Evolutionary conservation across 2,113 vertebrate species (phyloP), one percentile per base, ranked within the genome.

Genomic region (Pagrus major): DNA sequence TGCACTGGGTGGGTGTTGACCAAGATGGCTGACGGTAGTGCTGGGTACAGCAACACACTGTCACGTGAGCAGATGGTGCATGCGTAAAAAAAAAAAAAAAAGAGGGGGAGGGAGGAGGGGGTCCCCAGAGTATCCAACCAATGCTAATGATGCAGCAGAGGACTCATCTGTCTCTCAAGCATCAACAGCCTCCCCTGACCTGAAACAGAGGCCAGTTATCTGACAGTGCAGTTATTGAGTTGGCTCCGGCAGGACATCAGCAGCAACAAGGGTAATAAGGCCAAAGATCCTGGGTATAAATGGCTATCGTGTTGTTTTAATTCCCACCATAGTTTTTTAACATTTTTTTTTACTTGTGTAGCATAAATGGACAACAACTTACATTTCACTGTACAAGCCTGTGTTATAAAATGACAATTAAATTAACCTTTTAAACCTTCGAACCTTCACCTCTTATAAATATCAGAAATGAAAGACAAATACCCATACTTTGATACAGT

Each of bases 1-100:
- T 91, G 91, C 95, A 95, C 95, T 94, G 96, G 96, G 96, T 96
- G 97, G 97, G 97, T 97, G 97, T 95, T 86, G 95, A 96, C 97
- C 97, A 99, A 99, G 96, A 99, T 99, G 97, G 98, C 97, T 93
- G 97, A 95, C 95, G 93, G 96, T 94, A 95, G 95, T 95, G 93
- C 95, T 89, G 94, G 92, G 88, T 92, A 95, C 94, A 94, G 94
- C 94, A 95, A 87, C 69, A 88, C 94, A 78, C 15, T 55, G 91
- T 97, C 97, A 99, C 96, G 96, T 99, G 98, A 97, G 90, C 95
- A 94, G 95, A 95, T 83, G 96, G 96, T 95, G 93, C 69, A 87
- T 94, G 93, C 89, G 74, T 72, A 61, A 94, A 93, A 95, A 86
- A 46, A 70, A 55, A 23, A 23, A 47, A 27, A 16, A 59, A 49